phyloP scores from a whole-genome alignment of 2,888 invertebrate genomes.

The Gibbula magus region DNA sequence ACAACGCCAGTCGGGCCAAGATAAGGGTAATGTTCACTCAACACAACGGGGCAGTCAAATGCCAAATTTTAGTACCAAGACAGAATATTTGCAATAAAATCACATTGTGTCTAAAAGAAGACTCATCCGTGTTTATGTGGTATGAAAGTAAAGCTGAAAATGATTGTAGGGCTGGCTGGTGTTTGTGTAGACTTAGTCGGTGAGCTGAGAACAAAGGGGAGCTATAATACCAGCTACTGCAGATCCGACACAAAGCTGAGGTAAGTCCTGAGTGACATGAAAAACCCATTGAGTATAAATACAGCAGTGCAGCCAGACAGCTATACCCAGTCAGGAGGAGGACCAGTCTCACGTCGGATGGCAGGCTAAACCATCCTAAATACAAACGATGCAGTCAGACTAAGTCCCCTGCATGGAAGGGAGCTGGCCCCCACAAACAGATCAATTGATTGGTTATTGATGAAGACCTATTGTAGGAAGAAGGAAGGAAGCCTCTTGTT shows the following conservation, averaged over 20 bases:
- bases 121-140: too few relatives aligned
- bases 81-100: too few relatives aligned
- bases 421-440: too few relatives aligned
- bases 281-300: slow-evolving; percentile 4
- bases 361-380: not conserved
- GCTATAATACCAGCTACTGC: not conserved
- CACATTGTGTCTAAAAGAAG: too few relatives aligned
- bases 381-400: not conserved
- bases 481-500: too few relatives aligned
- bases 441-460: too few relatives aligned
- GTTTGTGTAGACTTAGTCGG: not conserved
- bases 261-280: not conserved
- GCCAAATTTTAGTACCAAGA: too few relatives aligned
- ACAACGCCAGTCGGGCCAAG: too few relatives aligned
- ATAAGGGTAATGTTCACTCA: too few relatives aligned
- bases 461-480: too few relatives aligned
- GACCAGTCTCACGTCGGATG: not conserved
- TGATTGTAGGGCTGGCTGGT: not conserved
- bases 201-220: not conserved
- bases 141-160: too few relatives aligned
- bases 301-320: not conserved
- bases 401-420: not conserved
- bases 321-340: not conserved
- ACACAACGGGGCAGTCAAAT: too few relatives aligned
- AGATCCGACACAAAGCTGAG: not conserved